phyloP scores from a whole-genome alignment of 1,140 invertebrate species.

The Orussus abietinus region DNA sequence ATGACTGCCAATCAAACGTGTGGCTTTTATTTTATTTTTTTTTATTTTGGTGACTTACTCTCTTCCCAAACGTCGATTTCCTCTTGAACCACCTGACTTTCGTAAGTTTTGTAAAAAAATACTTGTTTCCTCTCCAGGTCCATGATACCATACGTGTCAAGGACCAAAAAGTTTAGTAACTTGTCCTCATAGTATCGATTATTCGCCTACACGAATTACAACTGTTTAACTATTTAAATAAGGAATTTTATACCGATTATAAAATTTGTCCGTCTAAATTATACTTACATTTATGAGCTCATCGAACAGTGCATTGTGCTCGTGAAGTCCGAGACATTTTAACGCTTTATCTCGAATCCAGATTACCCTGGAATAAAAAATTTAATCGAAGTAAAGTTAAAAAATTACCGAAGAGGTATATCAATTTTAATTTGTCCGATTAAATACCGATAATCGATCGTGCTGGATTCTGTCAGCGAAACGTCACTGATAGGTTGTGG shows the following conservation, averaged over 20 bases:
- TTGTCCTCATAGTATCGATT: slow-evolving; percentile 38
- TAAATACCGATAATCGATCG: slow-evolving; percentile 25
- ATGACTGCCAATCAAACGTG: too few species aligned
- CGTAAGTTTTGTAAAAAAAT: slow-evolving; percentile 57
- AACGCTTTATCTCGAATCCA: slow-evolving; percentile 45
- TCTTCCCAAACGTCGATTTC: slow-evolving; percentile 58
- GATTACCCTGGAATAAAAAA: slow-evolving; percentile 29
- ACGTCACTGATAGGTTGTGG: too few species aligned
- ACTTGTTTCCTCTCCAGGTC: slow-evolving; percentile 50
- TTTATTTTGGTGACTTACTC: slow-evolving; percentile 38
- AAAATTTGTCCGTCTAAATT: slow-evolving; percentile 6
- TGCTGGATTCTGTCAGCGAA: slow-evolving; percentile 14
- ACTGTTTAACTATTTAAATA: slow-evolving; percentile 8
- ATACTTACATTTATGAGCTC: slow-evolving; percentile 42
- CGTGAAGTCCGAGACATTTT: slow-evolving; percentile 34
- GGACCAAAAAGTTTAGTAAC: slow-evolving; percentile 42
- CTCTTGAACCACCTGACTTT: slow-evolving; percentile 53
- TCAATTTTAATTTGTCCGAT: too few species aligned
- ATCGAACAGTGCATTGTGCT: slow-evolving; percentile 33
- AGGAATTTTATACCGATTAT: background rate
- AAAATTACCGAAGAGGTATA: slow-evolving; percentile 8
- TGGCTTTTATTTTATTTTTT: background rate
- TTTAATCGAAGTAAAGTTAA: slow-evolving; percentile 2
- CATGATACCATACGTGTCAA: slow-evolving; percentile 37
- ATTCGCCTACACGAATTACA: slow-evolving; percentile 34